phyloP scores from a whole-genome alignment of 2,888 invertebrate species.

The Tortricodes alternella region DNA sequence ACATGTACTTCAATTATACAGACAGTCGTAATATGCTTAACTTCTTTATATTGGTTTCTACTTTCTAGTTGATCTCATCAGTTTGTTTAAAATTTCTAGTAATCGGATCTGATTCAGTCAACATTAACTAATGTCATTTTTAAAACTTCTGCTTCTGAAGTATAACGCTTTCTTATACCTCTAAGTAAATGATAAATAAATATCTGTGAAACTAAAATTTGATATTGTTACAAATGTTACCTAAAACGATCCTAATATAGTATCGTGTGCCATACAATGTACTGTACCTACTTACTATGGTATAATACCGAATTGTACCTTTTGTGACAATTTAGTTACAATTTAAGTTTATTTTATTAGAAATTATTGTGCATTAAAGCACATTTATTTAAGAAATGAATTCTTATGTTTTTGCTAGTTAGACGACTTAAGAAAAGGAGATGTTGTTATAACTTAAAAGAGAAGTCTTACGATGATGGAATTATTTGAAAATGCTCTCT shows the following conservation, averaged over 20 bases:
- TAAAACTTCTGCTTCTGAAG: too few relatives aligned
- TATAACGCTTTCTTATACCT: too few relatives aligned
- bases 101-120: not conserved
- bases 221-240: slow-evolving; percentile 23
- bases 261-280: slow-evolving; percentile 39
- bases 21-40: too few relatives aligned
- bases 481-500: slow-evolving; percentile 33
- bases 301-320: slow-evolving; percentile 28
- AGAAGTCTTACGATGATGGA: slow-evolving; percentile 1
- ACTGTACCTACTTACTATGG: slow-evolving; percentile 11
- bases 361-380: slow-evolving; percentile 25
- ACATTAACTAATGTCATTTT: too few relatives aligned
- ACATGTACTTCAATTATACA: not conserved
- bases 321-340: slow-evolving; percentile 26
- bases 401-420: slow-evolving; percentile 22
- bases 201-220: slow-evolving; percentile 8
- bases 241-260: slow-evolving; percentile 32
- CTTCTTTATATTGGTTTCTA: too few relatives aligned
- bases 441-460: not conserved
- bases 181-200: too few relatives aligned
- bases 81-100: not conserved
- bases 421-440: slow-evolving; percentile 1
- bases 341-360: slow-evolving; percentile 25
- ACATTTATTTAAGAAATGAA: slow-evolving; percentile 20
- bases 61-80: not conserved